Base-by-base conservation (phyloP, 1,140 invertebrate species). In the Muscidifurax raptorellus region DNA sequence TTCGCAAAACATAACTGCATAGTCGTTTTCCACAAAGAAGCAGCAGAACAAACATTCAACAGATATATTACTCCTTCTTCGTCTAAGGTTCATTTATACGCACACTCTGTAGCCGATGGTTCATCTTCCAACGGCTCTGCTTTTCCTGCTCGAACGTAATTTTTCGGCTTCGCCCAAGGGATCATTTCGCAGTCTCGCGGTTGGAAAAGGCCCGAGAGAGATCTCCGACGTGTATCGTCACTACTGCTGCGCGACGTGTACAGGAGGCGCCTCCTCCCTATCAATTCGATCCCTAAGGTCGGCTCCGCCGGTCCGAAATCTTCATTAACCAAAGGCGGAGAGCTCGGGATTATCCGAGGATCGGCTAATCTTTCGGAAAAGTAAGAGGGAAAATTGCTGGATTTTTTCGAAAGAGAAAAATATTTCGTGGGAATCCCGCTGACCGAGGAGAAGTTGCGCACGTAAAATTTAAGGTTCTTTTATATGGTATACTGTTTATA, bases 271-370 rank as follows among this genome's bases (percentile, higher is more conserved):
- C 64, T 25, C 25, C 40, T 6, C 74, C 74, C 74, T 28, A 76
- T 47, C 74, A 76, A 47, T 76, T 76, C 74, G 74, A 76, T 27
- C 36, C 22, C 5, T 15, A 9, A 40, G 25, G 36, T n/a, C 25
- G 6, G n/a, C 36, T 25, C 44, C 22, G 40, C 74, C 40, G 6
- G 25, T 10, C 36, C 74, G 40, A 76, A 76, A 76, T 76, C 52
- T 79, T 79, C 77, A 79, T 79, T 79, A 79, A 79, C 77, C 7
- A 36, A 32, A 32, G 71, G 22, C 5, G 52, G 52, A 59, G 52
- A 22, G 18, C 15, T 59, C 52, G 3, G 52, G 52, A 59, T 59
- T 59, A 59, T 59, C 52, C 6, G 52, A 18, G 52, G 52, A 59
- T 59, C 7, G 52, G 52, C 15, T 59, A 59, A 59, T 59, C 52